Conservation (phyloP, 2,113 vertebrate genomes). For the Mormyrus iriodes region DNA sequence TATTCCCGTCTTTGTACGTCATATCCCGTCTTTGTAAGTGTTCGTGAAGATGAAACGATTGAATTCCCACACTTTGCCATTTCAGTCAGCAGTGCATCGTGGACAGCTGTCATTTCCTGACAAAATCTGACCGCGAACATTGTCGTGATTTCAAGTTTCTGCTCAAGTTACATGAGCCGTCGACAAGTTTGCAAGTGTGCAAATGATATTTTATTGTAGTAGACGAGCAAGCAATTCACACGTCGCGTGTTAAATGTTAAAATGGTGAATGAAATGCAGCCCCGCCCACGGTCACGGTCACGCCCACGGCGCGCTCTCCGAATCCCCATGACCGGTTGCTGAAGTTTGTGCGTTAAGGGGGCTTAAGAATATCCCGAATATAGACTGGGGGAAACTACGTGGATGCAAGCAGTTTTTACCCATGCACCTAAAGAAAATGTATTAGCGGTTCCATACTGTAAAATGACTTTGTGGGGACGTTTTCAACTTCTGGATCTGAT, state of each 20-base stretch:
- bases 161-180: background rate
- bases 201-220: background rate
- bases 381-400: background rate
- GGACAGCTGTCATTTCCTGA: background rate
- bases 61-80: background rate
- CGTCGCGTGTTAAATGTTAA: background rate
- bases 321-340: background rate
- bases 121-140: background rate
- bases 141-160: background rate
- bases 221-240: background rate
- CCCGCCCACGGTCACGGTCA: background rate
- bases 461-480: background rate
- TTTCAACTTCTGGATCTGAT: background rate
- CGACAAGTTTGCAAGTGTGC: background rate
- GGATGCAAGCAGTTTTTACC: background rate
- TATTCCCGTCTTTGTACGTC: background rate
- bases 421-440: background rate
- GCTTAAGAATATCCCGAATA: background rate
- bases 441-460: background rate
- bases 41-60: background rate
- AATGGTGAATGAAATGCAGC: background rate
- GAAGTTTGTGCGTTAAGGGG: background rate
- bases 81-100: background rate
- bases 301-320: constrained; percentile 3
- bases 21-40: background rate